Base-by-base conservation (phyloP, 2,888 invertebrate species). In the Periphyllus acericola region DNA sequence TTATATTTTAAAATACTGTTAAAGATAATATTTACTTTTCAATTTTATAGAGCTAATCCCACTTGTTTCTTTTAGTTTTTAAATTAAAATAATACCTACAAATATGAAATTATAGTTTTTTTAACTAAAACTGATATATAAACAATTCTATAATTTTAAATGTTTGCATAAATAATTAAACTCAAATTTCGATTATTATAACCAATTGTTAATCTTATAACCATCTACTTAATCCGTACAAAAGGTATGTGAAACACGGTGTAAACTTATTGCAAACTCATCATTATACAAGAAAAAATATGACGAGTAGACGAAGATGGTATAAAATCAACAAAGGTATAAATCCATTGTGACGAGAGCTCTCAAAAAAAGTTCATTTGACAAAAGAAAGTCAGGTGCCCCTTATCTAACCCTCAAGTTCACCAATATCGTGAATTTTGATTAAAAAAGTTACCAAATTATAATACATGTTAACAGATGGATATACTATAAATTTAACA, bases 381-480 rank as follows among this genome's bases (percentile, higher is more conserved):
- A 85, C n/a, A 78, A 86, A 81, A 81, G 66, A 66, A 81, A 87
- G 87, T 81, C 87, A 46, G 87, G 80, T 80, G n/a, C 72, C 34
- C 60, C 36, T 80, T 80, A 40, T 81, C 66, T 81, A 71, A 81
- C 66, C 60, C 74, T 80, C 74, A 17, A 81, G 60, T 80, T 66
- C 21, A n/a, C 52, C 72, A 40, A 46, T 46, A 40, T 74, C 46
- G 5, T 86, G 71, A 29, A 81, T 40, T 74, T 87, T 81, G 60
- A 74, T 81, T 66, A 25, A 80, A 32, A 86, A 87, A 80, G 74
- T 87, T 87, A 81, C 34, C 71, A 34, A 87, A 87, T 75, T 81
- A 87, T 32, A 74, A 74, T 55, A 60, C 9, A 87, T 34, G 34
- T 81, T 80, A 40, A 60, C 29, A 40, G 34, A 72, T 29, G 21